Conservation (phyloP, 2,113 vertebrate species). For the Panthera uncia region DNA sequence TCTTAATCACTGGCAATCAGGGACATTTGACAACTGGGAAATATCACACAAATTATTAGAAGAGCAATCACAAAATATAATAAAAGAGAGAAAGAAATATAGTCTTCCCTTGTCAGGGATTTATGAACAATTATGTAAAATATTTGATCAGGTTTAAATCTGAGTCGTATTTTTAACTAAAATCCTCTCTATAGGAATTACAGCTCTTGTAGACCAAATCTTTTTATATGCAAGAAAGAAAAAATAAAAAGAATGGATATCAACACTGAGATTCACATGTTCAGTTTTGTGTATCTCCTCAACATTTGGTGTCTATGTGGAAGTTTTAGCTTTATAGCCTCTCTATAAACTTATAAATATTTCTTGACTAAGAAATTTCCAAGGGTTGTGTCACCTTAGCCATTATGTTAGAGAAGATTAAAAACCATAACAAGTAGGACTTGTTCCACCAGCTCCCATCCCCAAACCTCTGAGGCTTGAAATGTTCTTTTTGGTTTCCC, state of each 20-base stretch:
- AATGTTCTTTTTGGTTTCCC: neutral
- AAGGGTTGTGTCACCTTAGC: neutral
- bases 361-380: neutral
- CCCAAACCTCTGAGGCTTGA: neutral
- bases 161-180: neutral
- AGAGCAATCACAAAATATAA: constrained; percentile 41
- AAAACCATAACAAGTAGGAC: neutral
- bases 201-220: neutral
- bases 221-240: neutral
- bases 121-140: constrained; percentile 19
- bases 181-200: neutral
- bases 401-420: neutral
- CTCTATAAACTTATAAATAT: neutral
- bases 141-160: neutral
- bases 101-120: neutral
- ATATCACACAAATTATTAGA: constrained; percentile 51
- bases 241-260: neutral
- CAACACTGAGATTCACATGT: neutral
- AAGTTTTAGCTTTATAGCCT: neutral
- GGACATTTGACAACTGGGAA: constrained; percentile 66
- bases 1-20: constrained; percentile 27
- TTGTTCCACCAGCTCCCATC: neutral
- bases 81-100: constrained; percentile 28
- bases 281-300: neutral
- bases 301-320: neutral